Base-by-base conservation (phyloP, 2,888 invertebrate species). In the Pardosa pseudoannulata region DNA sequence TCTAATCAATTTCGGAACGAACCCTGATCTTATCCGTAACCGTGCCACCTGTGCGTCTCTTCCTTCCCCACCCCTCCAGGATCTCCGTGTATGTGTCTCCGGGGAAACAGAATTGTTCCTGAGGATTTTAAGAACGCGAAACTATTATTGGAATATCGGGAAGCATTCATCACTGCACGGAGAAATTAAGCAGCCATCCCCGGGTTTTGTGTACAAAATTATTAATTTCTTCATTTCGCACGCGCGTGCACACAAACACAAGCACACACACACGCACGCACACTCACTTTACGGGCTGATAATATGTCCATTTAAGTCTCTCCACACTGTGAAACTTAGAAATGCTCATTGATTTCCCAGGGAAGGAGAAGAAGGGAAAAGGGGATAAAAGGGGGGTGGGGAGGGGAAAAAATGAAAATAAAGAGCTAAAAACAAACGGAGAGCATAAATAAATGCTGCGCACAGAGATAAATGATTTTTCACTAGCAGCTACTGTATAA, bases 161-260 rank as follows among this genome's bases (percentile, higher is more conserved):
- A 79, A 85, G 68, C 83, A 85, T 85, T 79, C 83, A 85, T 85
- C 83, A 85, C 76, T 74, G 64, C n/a, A 76, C 56, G 64, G 39
- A 64, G 73, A 78, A 78, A 85, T 85, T 85, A 85, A 85, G 72
- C 65, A 71, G 64, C 75, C 65, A 56, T 2, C 50, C 50, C 46
- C 67, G 67, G 73, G 73, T 78, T 85, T 85, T 78, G 78, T 79
- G 78, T 79, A 78, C 78, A 76, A 76, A 85, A 85, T 85, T 85
- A 85, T 78, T 85, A 85, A 85, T 85, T 78, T 72, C 62, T 56
- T 56, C 56, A n/a, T 56, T 56, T 23, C 23, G 16, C 23, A 56
- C 23, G 16, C 16, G 16, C 5, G 16, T 2, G 46, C 46, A 46
- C 46, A 16, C 16, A 56, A 2, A 13, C 41, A 46, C 16, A 16